Evolutionary conservation across 2,888 invertebrate species (phyloP).

Genomic region (Amaurobius ferox): DNA sequence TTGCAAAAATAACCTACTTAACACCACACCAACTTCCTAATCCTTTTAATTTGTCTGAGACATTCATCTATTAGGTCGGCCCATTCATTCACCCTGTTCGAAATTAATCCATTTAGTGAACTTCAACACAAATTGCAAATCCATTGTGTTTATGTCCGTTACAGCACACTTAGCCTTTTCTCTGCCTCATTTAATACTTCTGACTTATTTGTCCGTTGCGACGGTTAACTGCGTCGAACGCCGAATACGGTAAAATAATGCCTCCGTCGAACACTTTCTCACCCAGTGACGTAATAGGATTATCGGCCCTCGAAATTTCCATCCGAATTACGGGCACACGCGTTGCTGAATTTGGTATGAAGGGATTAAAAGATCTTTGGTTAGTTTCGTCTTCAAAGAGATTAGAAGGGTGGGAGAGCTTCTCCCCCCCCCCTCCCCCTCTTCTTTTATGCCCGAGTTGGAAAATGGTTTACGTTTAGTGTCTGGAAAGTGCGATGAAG

Average conservation of each 20-base stretch:
- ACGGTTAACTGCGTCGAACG: background rate
- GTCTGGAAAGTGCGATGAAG: too few relatives aligned
- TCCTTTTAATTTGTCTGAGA: too few relatives aligned
- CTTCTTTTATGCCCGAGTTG: constrained; percentile 15
- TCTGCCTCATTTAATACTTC: too few relatives aligned
- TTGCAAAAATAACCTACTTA: too few relatives aligned
- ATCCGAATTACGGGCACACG: constrained; percentile 42
- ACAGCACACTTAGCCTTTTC: too few relatives aligned
- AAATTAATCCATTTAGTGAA: too few relatives aligned
- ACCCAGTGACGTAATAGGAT: constrained; percentile 13
- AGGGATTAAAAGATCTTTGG: constrained; percentile 64
- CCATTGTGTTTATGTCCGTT: too few relatives aligned
- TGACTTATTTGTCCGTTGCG: too few relatives aligned
- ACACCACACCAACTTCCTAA: too few relatives aligned
- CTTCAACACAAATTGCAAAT: too few relatives aligned
- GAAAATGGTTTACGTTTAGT: constrained; percentile 44
- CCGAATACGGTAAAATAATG: background rate
- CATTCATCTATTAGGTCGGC: too few relatives aligned
- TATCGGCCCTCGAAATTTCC: constrained; percentile 39
- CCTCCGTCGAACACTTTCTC: background rate
- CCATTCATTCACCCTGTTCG: too few relatives aligned
- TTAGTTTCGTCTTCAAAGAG: constrained; percentile 59
- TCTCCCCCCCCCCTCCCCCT: background rate
- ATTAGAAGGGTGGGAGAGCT: constrained; percentile 13
- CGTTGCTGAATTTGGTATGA: constrained; percentile 55